phyloP scores from a whole-genome alignment of 2,113 vertebrate genomes.

The Micromys minutus region DNA sequence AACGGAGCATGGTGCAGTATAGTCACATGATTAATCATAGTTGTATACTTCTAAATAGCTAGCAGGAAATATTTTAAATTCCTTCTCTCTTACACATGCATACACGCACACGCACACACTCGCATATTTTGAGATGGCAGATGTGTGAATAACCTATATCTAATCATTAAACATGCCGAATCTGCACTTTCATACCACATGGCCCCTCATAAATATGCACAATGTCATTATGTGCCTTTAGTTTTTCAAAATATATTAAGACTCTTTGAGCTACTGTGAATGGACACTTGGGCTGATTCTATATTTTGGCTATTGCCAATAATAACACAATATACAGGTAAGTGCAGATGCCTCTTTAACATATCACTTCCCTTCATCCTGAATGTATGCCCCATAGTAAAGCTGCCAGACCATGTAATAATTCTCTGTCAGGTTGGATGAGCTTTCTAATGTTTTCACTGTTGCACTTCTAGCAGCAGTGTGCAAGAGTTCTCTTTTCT shows the following conservation, averaged over 20 bases:
- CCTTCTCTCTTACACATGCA: too few relatives aligned
- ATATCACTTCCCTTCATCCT: background rate
- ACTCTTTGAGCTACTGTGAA: background rate
- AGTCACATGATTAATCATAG: background rate
- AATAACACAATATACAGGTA: too few relatives aligned
- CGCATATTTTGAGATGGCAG: background rate
- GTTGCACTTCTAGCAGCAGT: background rate
- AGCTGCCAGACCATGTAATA: too few relatives aligned
- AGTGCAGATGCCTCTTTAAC: background rate
- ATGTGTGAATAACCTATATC: background rate
- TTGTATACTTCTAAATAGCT: background rate
- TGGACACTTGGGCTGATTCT: background rate
- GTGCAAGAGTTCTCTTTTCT: background rate
- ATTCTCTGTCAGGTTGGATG: background rate
- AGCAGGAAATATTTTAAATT: background rate
- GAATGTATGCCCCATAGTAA: background rate
- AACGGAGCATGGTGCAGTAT: too few relatives aligned
- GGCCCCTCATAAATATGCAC: background rate
- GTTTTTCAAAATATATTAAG: background rate
- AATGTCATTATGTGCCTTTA: background rate
- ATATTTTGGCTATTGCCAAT: background rate
- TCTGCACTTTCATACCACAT: background rate
- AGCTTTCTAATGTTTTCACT: background rate
- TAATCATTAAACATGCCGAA: background rate
- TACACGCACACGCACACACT: background rate